A percentile compares a stretch with the other conserved stretches of the same genome.
These are phyloP conservation scores for Oscheius onirici DNA, from an alignment of 2,888 invertebrate genomes.

Conservation along the genomic window DNA sequence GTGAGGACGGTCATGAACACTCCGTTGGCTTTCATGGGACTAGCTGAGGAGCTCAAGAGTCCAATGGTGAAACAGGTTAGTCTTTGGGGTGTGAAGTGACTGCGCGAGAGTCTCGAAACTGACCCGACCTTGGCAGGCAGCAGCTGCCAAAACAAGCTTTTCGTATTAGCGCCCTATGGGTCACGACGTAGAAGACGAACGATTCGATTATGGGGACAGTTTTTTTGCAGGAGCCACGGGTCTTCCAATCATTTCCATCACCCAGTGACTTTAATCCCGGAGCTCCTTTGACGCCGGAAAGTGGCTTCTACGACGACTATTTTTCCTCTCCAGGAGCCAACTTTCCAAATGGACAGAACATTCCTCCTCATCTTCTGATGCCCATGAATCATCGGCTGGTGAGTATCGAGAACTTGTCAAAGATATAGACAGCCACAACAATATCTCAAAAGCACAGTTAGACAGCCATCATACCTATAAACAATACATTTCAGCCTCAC, in stretches of 20 bases:
- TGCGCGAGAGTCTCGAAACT: conserved; percentile 26
- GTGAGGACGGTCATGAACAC: conserved; percentile 34
- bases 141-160: conserved; percentile 23
- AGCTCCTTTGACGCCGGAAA: conserved; percentile 60
- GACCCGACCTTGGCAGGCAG: conserved; percentile 25
- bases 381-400: conserved; percentile 34
- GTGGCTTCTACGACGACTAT: conserved; percentile 64
- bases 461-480: background rate
- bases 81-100: too few species aligned
- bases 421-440: too few species aligned
- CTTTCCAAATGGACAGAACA: conserved; percentile 8
- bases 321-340: conserved; percentile 29
- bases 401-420: too few species aligned
- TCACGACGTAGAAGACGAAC: background rate
- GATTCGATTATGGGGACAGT: background rate
- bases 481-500: conserved; percentile 21
- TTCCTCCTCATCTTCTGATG: conserved; percentile 35
- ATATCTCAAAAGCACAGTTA: too few species aligned
- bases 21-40: conserved; percentile 13
- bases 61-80: conserved; percentile 31
- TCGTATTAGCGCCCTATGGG: conserved; percentile 14
- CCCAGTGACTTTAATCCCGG: conserved; percentile 56
- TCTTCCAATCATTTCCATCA: conserved; percentile 55
- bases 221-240: conserved; percentile 36
- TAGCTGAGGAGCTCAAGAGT: conserved; percentile 29